Percentiles rank a stretch among this genome's conserved stretches.
Evolutionary conservation across 2,797 vertebrate genomes (phyloP).

Genomic region (Onychomys torridus): DNA sequence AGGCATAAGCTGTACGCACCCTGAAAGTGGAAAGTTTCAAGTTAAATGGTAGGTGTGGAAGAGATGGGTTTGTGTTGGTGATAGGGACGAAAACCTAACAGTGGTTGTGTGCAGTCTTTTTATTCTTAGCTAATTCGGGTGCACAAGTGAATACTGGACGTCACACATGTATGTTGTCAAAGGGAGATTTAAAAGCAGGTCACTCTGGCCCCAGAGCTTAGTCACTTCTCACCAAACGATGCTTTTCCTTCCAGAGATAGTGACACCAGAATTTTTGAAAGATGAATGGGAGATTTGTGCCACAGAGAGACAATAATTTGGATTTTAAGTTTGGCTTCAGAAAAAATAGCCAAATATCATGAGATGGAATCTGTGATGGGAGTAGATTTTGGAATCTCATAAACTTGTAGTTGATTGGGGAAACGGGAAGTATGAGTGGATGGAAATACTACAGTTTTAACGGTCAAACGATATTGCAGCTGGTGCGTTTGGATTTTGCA

Average conservation of each 20-base stretch:
- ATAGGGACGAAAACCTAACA: neutral
- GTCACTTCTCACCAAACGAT: neutral
- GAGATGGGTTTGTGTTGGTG: neutral
- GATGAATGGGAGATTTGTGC: neutral
- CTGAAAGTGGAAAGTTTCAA: neutral
- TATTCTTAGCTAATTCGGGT: neutral
- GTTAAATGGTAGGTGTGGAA: neutral
- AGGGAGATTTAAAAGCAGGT: neutral
- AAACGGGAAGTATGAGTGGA: neutral
- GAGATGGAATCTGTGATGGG: neutral
- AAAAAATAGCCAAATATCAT: neutral
- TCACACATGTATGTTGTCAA: neutral
- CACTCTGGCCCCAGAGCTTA: neutral
- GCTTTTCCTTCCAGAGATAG: neutral
- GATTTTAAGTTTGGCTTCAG: slow-evolving; percentile 12
- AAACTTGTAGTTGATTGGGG: neutral
- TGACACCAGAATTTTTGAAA: neutral
- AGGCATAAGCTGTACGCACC: neutral
- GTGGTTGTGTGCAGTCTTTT: neutral
- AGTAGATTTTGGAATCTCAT: neutral
- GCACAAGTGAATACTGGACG: neutral
- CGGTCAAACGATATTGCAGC: neutral
- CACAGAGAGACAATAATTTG: neutral
- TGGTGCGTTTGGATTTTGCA: slow-evolving; percentile 19
- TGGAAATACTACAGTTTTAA: neutral